Percentiles rank a stretch among this genome's conserved stretches.
These are phyloP conservation scores for Hypsopygia costalis DNA, from an alignment of 2,888 invertebrate species.

Conservation along the genomic window DNA sequence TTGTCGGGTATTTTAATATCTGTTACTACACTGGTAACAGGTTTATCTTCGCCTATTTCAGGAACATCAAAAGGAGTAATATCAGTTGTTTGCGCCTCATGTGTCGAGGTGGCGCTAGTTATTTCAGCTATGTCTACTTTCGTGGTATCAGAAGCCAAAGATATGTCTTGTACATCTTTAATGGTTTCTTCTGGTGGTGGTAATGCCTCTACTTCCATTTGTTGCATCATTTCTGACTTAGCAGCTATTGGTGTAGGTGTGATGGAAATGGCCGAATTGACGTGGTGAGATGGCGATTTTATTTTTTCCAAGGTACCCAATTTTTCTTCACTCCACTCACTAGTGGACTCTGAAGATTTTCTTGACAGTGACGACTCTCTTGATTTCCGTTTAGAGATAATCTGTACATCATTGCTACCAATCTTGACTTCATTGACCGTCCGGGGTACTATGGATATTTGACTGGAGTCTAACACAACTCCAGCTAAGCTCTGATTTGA, in stretches of 20 bases:
- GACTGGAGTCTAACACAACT: conserved; percentile 56
- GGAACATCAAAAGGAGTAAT: conserved; percentile 16
- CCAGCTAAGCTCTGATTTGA: conserved; percentile 42
- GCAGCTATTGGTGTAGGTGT: conserved; percentile 45
- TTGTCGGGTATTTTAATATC: neutral
- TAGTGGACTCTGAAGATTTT: conserved; percentile 54
- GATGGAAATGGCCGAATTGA: conserved; percentile 34
- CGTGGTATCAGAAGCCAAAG: conserved; percentile 40
- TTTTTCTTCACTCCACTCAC: conserved; percentile 48
- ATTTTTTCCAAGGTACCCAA: conserved; percentile 57
- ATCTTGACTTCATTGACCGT: conserved; percentile 41
- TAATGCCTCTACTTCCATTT: conserved; percentile 51
- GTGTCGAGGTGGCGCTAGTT: neutral
- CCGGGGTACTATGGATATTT: conserved; percentile 66
- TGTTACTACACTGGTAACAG: neutral
- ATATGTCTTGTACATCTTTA: conserved; percentile 40
- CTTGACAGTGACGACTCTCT: conserved; percentile 51
- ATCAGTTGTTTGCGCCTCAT: neutral
- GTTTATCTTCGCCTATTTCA: conserved; percentile 11
- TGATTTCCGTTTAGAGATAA: conserved; percentile 51
- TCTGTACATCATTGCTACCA: conserved; percentile 41
- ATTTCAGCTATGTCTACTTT: conserved; percentile 21
- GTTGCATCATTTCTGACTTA: conserved; percentile 50
- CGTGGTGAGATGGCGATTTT: conserved; percentile 35
- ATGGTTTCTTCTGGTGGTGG: conserved; percentile 57